Base-by-base conservation (phyloP, 2,113 vertebrate species). In the Piliocolobus tephrosceles region DNA sequence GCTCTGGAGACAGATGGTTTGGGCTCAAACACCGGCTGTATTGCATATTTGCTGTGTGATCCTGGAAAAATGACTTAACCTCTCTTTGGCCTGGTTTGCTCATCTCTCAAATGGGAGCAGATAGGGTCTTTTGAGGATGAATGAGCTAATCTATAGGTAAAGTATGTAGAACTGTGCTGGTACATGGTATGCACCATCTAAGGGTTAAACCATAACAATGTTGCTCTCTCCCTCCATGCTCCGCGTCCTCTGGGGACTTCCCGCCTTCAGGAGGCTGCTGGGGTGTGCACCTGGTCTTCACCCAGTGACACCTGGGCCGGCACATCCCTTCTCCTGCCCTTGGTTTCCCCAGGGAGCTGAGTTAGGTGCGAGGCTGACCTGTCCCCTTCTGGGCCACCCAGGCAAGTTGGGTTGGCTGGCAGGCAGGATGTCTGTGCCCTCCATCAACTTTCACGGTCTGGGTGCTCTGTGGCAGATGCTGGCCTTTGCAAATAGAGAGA, bases 31-130 rank as follows among this genome's bases (percentile, higher is more conserved):
- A 16, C n/a, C 14, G 38, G n/a, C 9, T 40, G 17, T 45, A 5
- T 76, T 32, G 52, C 40, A 89, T 50, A 43, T 80, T 85, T 87
- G 57, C 80, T 90, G 8, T 83, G 83, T 95, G 92, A 38, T 50
- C 70, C 88, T 16, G 12, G 81, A 35, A 3, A 18, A 73, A 43
- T 94, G 52, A n/a, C 66, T 85, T 66, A 94, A n/a, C 35, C 57
- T 85, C 52, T 92, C 64, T 85, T 64, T 95, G 75, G 38, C 38
- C 81, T n/a, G 20, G 32, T 58, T 82, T 85, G 35, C 50, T 75
- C 32, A 43, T 50, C 25, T 73, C 47, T 52, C 23, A 66, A 8
- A 78, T 25, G 23, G 45, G 20, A 89, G 50, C 75, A 88, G 50
- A n/a, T 9, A 32, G 78, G 27, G 18, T 73, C 43, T 38, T 52